A percentile compares a stretch with the other conserved stretches of the same genome.
These are phyloP conservation scores for Samia ricini DNA, from an alignment of 1,140 invertebrate genomes.

Conservation along the genomic window DNA sequence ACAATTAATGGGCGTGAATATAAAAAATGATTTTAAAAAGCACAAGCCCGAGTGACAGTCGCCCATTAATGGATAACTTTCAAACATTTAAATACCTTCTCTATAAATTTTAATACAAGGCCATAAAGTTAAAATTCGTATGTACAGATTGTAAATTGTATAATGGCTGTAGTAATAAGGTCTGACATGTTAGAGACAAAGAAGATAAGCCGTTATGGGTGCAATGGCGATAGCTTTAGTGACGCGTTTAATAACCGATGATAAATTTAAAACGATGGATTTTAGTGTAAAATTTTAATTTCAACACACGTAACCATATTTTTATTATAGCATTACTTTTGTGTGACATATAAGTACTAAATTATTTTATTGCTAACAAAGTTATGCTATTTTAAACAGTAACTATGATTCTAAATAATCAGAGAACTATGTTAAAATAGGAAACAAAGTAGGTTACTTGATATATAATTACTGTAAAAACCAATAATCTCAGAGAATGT, in stretches of 20 bases:
- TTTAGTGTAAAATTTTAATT: no score
- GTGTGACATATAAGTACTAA: no score
- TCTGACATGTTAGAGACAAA: conserved; percentile 3
- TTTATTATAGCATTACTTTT: no score
- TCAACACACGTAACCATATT: no score
- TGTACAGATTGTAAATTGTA: background rate
- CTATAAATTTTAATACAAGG: background rate
- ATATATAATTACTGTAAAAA: no score
- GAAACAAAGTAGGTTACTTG: no score
- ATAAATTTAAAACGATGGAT: background rate
- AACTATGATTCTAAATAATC: no score
- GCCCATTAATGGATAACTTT: conserved; percentile 9
- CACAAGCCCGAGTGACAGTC: conserved; percentile 29
- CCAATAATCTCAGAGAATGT: no score
- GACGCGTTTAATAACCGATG: background rate
- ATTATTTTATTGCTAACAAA: no score
- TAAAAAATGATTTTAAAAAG: conserved; percentile 16
- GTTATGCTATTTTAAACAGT: no score
- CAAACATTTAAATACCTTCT: background rate
- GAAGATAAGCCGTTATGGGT: conserved; percentile 23
- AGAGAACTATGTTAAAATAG: no score
- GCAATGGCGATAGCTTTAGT: conserved; percentile 19
- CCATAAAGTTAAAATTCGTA: background rate
- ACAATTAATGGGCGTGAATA: background rate
- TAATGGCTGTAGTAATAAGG: background rate